A percentile compares a stretch with the other conserved stretches of the same genome.
Conservation (phyloP, 2,888 invertebrate species). For the Timema podura region DNA sequence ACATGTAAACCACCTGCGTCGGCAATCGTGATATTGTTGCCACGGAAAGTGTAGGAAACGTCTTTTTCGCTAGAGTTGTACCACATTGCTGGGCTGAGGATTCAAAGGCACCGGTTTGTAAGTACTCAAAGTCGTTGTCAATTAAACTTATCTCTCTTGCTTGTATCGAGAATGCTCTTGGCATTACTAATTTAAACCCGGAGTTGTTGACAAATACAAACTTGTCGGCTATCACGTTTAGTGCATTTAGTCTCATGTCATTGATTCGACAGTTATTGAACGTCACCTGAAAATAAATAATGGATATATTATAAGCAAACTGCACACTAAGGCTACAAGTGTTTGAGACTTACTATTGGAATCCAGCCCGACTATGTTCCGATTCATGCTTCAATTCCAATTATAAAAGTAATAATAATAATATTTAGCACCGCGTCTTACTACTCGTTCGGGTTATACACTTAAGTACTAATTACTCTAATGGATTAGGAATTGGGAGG, state of each 20-base stretch:
- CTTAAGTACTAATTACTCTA: no score
- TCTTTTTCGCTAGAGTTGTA: not conserved
- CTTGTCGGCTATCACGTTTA: constrained; percentile 9
- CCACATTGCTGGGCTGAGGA: not conserved
- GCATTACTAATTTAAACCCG: constrained; percentile 13
- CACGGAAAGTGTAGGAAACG: constrained; percentile 7
- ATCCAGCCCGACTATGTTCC: no score
- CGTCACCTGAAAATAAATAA: constrained; percentile 18
- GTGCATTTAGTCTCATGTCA: constrained; percentile 15
- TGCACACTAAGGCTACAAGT: no score
- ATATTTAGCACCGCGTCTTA: no score
- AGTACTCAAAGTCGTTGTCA: constrained; percentile 14
- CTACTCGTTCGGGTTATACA: no score
- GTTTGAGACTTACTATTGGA: no score
- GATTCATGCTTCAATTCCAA: no score
- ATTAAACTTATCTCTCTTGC: constrained; percentile 8
- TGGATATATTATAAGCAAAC: not conserved
- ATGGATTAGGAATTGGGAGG: no score
- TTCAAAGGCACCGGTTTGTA: constrained; percentile 17
- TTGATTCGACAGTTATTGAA: constrained; percentile 16
- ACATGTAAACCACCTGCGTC: constrained; percentile 18
- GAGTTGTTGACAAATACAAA: constrained; percentile 15
- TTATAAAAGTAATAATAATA: no score
- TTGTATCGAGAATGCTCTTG: constrained; percentile 8
- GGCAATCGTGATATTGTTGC: constrained; percentile 6